Evolutionary conservation across 1,140 invertebrate genomes (phyloP).

Genomic region (Platyscapa corneri): DNA sequence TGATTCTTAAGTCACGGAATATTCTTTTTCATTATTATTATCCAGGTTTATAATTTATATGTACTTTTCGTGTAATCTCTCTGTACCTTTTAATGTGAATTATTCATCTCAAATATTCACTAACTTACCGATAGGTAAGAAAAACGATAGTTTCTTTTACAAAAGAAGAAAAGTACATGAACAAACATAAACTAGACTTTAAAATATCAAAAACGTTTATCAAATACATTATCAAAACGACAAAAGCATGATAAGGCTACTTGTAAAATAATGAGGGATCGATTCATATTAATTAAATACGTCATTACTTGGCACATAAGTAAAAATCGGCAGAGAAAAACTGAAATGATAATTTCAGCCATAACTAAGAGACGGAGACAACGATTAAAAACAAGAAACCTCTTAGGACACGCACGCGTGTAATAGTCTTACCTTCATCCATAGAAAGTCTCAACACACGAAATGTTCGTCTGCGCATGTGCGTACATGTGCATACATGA

Average conservation of each 20-base stretch:
- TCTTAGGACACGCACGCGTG: not conserved
- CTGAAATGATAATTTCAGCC: constrained; percentile 2
- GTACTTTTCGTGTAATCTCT: no score
- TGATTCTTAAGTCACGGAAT: no score
- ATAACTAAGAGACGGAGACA: not conserved
- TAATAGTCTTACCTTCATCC: not conserved
- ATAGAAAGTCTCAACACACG: not conserved
- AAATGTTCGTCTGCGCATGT: no score
- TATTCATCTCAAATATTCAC: no score
- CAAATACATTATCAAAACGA: not conserved
- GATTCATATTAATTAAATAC: not conserved
- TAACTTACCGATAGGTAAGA: no score
- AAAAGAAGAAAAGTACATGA: not conserved
- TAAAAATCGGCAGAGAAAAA: not conserved
- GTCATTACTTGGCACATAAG: not conserved
- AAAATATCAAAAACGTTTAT: not conserved
- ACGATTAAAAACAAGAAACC: not conserved
- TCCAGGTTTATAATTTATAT: no score
- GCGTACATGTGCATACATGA: not conserved
- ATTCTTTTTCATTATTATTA: no score
- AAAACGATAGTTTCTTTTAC: not conserved
- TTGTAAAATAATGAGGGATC: not conserved
- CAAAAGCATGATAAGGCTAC: not conserved
- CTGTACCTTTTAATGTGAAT: no score
- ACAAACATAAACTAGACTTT: not conserved